Evolutionary conservation across 2,797 vertebrate species (phyloP), one percentile per base, ranked within the genome.

Genomic region (Peromyscus attwateri): DNA sequence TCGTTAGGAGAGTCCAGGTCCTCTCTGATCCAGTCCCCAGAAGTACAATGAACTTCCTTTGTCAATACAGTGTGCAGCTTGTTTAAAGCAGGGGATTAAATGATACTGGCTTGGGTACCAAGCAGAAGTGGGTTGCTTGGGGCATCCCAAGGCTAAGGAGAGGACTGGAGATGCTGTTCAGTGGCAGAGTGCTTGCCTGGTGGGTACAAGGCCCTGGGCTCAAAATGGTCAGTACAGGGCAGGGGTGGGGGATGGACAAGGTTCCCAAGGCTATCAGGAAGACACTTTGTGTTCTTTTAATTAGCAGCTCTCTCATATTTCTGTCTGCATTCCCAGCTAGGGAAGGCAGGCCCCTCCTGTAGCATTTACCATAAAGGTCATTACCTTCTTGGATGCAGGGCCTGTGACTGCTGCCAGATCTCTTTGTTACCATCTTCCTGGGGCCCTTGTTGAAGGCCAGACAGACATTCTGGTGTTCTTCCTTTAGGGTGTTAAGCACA

Each of bases 401-500:
- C 88, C 25, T 96, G 92, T 49, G 27, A 82, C 94, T 79, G 60
- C 79, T 17, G 1, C 79, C 60, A 25, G 82, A 94, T 80, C 84
- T 79, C 79, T 89, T 96, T 97, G 92, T 95, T 92, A 60, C 66
- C 73, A 60, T 92, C 87, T 71, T 95, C 90, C 82, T 89, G 87
- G 83, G 34, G 66, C 83, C 81, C 93, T 96, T 84, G 64, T 94
- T 95, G 95, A 95, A 96, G 95, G 83, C 85, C 82, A 90, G 43
- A n/a, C 21, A 81, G 89, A 87, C 81, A 85, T 34, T 94, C 88
- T 76, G 88, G 70, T 80, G 57, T 76, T 93, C 88, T 95, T 96
- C 93, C 95, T 91, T 94, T 49, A 75, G 85, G 82, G 87, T 84
- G 8, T 64, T 77, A 49, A 60, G 60, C 64, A 64, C 76, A n/a